These are phyloP conservation scores for Agrochola litura DNA, from an alignment of 2,888 invertebrate species.

Conservation along the genomic window DNA sequence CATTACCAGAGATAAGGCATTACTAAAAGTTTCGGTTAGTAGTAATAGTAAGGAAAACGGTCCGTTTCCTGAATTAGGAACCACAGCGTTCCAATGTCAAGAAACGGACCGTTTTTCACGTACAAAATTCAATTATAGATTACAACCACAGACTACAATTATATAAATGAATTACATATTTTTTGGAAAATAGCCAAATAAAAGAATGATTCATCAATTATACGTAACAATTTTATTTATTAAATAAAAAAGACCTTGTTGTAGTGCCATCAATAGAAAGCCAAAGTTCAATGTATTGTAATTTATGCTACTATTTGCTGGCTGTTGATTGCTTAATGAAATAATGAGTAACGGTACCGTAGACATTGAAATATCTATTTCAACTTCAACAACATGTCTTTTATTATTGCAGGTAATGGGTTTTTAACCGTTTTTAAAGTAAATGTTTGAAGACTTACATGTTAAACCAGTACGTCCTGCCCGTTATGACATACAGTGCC, in stretches of 20 bases:
- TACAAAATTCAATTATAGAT: background rate
- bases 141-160: no score
- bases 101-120: no score
- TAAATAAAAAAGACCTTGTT: background rate
- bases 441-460: no score
- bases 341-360: background rate
- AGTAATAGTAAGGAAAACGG: no score
- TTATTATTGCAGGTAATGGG: background rate
- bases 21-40: no score
- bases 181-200: background rate
- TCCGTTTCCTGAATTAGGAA: no score
- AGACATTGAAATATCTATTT: background rate
- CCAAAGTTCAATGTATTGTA: conserved; percentile 44
- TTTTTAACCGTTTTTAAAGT: no score
- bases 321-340: background rate
- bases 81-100: no score
- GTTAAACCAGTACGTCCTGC: no score
- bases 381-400: background rate
- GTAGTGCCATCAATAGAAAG: background rate
- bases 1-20: no score
- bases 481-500: no score
- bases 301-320: conserved; percentile 20
- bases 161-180: background rate
- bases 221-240: background rate
- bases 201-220: background rate